phyloP scores from a whole-genome alignment of 2,888 invertebrate genomes.

The Orchestes rusci region DNA sequence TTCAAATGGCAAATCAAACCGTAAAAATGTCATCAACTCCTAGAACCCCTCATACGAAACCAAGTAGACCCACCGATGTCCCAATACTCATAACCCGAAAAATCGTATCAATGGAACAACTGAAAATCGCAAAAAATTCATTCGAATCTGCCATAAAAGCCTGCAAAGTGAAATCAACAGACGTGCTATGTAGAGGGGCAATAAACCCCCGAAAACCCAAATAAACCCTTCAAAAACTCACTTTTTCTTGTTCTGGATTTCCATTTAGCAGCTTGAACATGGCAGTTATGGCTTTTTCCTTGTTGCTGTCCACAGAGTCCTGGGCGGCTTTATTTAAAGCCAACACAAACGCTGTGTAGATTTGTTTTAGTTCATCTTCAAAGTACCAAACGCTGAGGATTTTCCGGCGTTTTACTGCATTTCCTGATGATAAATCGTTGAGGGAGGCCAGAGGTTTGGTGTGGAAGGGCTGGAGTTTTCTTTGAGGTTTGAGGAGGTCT shows the following conservation, averaged over 20 bases:
- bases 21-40: too few species aligned
- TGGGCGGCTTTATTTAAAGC: conserved; percentile 66
- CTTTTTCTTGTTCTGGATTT: conserved; percentile 81
- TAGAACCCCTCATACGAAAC: too few species aligned
- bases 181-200: too few species aligned
- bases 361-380: conserved; percentile 79
- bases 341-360: conserved; percentile 57
- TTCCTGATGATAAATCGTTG: conserved; percentile 54
- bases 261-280: conserved; percentile 68
- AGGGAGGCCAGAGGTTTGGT: conserved; percentile 55
- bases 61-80: too few species aligned
- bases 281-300: conserved; percentile 69
- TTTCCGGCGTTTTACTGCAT: conserved; percentile 57
- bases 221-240: too few species aligned
- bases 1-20: too few species aligned
- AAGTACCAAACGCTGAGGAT: conserved; percentile 77
- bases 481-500: conserved; percentile 59
- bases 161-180: too few species aligned
- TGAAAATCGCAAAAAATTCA: too few species aligned
- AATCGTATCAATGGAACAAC: too few species aligned
- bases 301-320: conserved; percentile 72
- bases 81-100: too few species aligned
- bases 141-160: too few species aligned
- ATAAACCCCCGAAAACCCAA: too few species aligned
- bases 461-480: conserved; percentile 59